Evolutionary conservation across 2,797 vertebrate genomes (phyloP).

Genomic region (Loriculus beryllinus): DNA sequence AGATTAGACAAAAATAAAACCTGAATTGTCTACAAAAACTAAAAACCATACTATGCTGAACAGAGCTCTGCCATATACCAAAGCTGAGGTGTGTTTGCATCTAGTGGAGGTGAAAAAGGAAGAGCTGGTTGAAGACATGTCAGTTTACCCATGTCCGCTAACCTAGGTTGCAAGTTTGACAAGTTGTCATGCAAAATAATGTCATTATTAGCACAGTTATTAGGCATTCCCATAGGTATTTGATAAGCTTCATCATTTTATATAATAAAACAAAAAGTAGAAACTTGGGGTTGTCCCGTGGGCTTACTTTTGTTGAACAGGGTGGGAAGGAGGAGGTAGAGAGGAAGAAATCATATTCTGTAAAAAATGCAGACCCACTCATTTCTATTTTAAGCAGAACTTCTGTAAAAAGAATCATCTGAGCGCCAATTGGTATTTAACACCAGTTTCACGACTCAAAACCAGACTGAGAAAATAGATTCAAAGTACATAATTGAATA

Average conservation of each 20-base stretch:
- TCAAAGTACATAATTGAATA: background rate
- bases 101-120: background rate
- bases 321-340: background rate
- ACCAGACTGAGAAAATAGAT: background rate
- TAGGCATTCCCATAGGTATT: background rate
- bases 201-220: background rate
- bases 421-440: background rate
- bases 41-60: background rate
- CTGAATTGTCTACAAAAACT: background rate
- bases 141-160: background rate
- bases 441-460: background rate
- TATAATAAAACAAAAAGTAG: background rate
- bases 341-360: constrained; percentile 28
- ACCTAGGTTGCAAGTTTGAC: background rate
- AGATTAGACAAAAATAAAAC: background rate
- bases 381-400: constrained; percentile 35
- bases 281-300: background rate
- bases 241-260: constrained; percentile 3
- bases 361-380: constrained; percentile 31
- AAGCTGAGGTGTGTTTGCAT: background rate
- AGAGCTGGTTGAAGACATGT: background rate
- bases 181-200: constrained; percentile 27
- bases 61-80: background rate
- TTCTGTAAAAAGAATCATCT: constrained; percentile 26
- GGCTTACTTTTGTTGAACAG: constrained; percentile 18